A percentile compares a stretch with the other conserved stretches of the same genome.
These are phyloP conservation scores for Baryphthengus martii DNA, from an alignment of 2,113 vertebrate species.

Conservation along the genomic window DNA sequence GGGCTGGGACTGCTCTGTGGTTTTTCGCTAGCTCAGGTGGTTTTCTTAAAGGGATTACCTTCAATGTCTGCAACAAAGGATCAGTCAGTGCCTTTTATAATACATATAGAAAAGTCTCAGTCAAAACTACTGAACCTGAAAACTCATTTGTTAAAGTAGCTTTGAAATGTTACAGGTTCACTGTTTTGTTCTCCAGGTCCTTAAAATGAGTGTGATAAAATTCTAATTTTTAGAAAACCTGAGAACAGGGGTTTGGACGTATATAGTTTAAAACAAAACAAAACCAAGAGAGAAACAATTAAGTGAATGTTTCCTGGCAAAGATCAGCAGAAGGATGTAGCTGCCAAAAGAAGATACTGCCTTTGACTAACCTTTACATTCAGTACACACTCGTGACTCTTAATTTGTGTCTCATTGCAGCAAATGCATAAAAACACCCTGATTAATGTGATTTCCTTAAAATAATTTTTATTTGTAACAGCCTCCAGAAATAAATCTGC, in stretches of 20 bases:
- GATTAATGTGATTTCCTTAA: constrained; percentile 3
- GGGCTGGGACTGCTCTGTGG: background rate
- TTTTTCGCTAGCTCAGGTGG: background rate
- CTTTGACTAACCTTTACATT: constrained; percentile 22
- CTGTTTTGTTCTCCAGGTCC: background rate
- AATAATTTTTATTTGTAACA: background rate
- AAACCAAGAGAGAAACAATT: background rate
- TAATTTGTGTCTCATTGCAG: background rate
- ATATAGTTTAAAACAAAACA: background rate
- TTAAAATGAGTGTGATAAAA: background rate
- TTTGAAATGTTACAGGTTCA: background rate
- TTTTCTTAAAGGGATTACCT: constrained; percentile 9
- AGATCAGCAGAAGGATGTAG: background rate
- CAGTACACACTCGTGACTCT: background rate
- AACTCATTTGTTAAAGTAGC: background rate
- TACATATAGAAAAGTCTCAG: background rate
- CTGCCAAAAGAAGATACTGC: background rate
- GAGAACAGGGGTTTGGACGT: background rate
- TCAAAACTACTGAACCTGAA: background rate
- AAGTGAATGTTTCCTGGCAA: background rate
- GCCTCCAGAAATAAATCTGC: constrained; percentile 20
- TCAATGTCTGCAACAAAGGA: background rate
- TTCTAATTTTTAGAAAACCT: background rate
- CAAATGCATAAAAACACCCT: background rate
- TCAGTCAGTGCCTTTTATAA: background rate